Percentiles rank a stretch among this genome's conserved stretches.
phyloP scores from a whole-genome alignment of 2,888 invertebrate species.

The Oscheius onirici region DNA sequence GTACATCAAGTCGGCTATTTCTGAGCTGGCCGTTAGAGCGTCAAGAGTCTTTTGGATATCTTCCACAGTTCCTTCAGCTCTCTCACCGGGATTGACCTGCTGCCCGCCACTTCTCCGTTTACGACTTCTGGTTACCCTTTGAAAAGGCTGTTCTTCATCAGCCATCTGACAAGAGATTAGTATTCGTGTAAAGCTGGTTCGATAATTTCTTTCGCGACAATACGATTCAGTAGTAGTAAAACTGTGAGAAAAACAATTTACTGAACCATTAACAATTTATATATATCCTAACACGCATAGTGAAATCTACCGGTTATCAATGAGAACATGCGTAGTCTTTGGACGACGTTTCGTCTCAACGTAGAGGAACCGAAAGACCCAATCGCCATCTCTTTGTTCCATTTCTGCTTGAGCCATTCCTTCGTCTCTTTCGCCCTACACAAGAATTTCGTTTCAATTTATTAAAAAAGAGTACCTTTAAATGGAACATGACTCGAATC shows the following conservation, averaged over 20 bases:
- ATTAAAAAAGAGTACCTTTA: conserved; percentile 49
- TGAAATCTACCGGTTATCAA: conserved; percentile 61
- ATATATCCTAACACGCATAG: not conserved
- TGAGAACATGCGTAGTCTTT: conserved; percentile 58
- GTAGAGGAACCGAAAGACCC: conserved; percentile 51
- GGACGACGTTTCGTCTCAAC: conserved; percentile 59
- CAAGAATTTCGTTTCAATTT: not conserved
- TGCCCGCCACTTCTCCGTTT: not conserved
- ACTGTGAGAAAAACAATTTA: not conserved
- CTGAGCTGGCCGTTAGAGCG: not conserved
- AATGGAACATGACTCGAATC: conserved; percentile 65
- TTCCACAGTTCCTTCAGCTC: conserved; percentile 36
- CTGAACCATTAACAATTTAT: no score
- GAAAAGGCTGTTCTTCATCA: conserved; percentile 34
- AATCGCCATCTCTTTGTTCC: conserved; percentile 61
- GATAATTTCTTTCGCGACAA: no score
- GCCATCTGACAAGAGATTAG: conserved; percentile 42
- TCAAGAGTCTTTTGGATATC: conserved; percentile 43
- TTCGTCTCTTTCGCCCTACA: conserved; percentile 57
- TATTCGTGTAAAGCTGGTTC: no score
- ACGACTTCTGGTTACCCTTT: conserved; percentile 32
- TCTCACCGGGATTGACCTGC: not conserved
- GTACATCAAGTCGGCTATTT: conserved; percentile 11
- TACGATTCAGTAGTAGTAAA: not conserved
- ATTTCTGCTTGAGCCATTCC: conserved; percentile 67